Conservation (phyloP, 2,113 vertebrate species). For the Lichenostomus cassidix region DNA sequence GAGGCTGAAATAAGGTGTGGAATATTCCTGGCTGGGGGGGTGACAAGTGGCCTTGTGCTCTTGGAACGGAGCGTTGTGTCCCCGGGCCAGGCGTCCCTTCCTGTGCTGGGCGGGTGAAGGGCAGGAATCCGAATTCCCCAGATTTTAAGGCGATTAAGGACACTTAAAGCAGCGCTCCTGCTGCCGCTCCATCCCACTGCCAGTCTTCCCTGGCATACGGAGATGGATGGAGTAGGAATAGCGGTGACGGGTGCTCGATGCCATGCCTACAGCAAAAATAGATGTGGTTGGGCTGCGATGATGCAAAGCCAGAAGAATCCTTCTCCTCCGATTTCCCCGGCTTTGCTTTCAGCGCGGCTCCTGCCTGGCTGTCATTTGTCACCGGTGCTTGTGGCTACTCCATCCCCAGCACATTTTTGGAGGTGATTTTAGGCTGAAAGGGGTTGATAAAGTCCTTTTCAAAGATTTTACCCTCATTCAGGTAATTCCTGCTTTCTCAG, state of each 20-base stretch:
- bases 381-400: accelerated
- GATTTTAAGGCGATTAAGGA: not conserved
- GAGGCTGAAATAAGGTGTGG: not conserved
- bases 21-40: not conserved
- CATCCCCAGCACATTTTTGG: not conserved
- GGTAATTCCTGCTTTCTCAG: not conserved
- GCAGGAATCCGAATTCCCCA: not conserved
- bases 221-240: constrained; percentile 47
- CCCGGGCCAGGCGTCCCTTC: not conserved
- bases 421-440: not conserved
- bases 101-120: not conserved
- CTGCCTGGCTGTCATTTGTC: not conserved
- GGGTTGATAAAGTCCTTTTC: not conserved
- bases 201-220: not conserved
- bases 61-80: accelerated
- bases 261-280: constrained; percentile 59
- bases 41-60: not conserved
- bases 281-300: constrained; percentile 41
- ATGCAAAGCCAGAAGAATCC: constrained; percentile 64
- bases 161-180: not conserved
- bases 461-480: not conserved
- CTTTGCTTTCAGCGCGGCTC: not conserved
- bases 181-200: not conserved
- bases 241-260: constrained; percentile 46
- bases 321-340: constrained; percentile 45